Evolutionary conservation across 2,888 invertebrate species (phyloP).

Genomic region (Gonocerus acuteangulatus): DNA sequence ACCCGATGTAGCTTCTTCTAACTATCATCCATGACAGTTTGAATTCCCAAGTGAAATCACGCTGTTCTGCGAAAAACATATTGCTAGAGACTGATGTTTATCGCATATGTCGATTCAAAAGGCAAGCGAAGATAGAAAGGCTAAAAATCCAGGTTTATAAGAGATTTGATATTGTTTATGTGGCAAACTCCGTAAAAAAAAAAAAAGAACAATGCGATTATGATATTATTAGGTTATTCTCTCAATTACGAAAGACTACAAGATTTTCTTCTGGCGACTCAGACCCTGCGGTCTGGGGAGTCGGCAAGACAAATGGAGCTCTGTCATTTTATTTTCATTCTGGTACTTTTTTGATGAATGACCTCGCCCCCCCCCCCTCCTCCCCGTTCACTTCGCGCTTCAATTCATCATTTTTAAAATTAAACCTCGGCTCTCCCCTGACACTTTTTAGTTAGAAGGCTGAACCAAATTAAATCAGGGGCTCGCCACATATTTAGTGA

Average conservation of each 20-base stretch:
- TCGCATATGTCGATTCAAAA: too few species aligned
- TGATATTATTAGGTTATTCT: too few species aligned
- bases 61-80: too few species aligned
- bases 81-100: too few species aligned
- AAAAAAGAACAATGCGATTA: too few species aligned
- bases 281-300: not conserved
- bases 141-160: too few species aligned
- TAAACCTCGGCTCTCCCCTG: slow-evolving; percentile 9
- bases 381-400: slow-evolving; percentile 12
- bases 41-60: too few species aligned
- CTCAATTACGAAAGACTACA: not conserved
- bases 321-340: slow-evolving; percentile 23
- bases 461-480: slow-evolving; percentile 14
- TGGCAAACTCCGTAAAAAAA: too few species aligned
- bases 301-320: slow-evolving; percentile 18
- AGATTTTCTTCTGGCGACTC: slow-evolving; percentile 12
- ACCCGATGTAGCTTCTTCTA: too few species aligned
- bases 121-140: too few species aligned
- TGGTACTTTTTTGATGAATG: slow-evolving; percentile 2
- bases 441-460: slow-evolving; percentile 16
- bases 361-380: not conserved
- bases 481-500: not conserved
- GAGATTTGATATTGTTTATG: too few species aligned
- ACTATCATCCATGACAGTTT: too few species aligned
- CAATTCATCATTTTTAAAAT: slow-evolving; percentile 23